Conservation (phyloP, 2,113 vertebrate species). For the Maccullochella peelii region DNA sequence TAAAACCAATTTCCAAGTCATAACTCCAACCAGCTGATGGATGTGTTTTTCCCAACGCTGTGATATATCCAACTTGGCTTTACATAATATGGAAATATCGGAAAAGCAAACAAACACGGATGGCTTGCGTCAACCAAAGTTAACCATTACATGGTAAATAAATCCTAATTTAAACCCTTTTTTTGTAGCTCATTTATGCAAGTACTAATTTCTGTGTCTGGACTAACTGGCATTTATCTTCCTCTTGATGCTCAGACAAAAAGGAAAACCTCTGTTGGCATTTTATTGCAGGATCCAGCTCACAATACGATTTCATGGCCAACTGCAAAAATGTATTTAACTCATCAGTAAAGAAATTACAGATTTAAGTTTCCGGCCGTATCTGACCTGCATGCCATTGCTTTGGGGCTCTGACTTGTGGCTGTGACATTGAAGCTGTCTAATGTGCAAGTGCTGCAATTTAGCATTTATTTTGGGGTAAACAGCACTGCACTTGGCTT, state of each 20-base stretch:
- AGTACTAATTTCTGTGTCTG: background rate
- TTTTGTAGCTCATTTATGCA: background rate
- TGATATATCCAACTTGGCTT: conserved; percentile 2
- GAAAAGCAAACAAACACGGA: conserved; percentile 29
- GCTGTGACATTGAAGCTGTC: conserved; percentile 23
- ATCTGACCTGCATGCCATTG: background rate
- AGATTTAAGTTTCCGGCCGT: background rate
- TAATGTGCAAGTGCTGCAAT: conserved; percentile 37
- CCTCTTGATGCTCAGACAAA: conserved; percentile 1
- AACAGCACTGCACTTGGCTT: conserved; percentile 36
- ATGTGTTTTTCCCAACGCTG: conserved; percentile 8
- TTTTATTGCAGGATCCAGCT: conserved; percentile 5
- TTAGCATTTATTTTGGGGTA: conserved; percentile 61
- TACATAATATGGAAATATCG: background rate
- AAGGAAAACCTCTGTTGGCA: background rate
- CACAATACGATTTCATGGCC: background rate
- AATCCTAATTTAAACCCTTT: background rate
- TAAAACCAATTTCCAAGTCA: conserved; percentile 49
- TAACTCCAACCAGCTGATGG: conserved; percentile 21
- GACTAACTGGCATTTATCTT: background rate
- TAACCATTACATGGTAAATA: background rate
- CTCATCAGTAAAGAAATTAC: background rate
- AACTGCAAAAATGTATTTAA: background rate
- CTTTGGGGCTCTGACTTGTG: background rate
- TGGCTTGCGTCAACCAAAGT: background rate